Conservation (phyloP, 2,797 vertebrate genomes). For the Ataeniobius toweri region DNA sequence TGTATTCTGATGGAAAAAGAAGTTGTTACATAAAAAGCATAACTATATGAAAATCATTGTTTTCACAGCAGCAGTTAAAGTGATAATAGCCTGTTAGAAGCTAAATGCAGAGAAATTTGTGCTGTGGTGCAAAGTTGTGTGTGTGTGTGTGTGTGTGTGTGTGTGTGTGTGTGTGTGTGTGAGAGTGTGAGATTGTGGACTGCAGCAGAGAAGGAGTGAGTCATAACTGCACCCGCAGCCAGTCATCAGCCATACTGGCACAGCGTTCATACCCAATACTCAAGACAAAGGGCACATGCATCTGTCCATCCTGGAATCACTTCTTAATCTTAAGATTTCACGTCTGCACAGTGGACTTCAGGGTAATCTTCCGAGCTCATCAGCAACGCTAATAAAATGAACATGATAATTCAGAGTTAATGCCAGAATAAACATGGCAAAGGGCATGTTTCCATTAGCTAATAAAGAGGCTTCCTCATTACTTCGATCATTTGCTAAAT, state of each 20-base stretch:
- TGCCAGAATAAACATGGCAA: conserved; percentile 60
- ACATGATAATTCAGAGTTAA: conserved; percentile 64
- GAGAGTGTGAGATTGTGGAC: conserved; percentile 46
- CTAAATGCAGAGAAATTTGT: conserved; percentile 48
- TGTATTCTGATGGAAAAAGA: background rate
- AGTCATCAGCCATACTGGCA: conserved; percentile 63
- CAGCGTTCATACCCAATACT: conserved; percentile 33
- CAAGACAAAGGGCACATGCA: conserved; percentile 33
- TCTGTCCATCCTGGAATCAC: conserved; percentile 60
- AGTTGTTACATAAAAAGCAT: background rate
- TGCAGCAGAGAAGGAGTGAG: conserved; percentile 69
- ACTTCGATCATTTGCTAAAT: conserved; percentile 52
- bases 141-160: conserved; percentile 31
- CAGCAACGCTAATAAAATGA: conserved; percentile 64
- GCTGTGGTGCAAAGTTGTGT: conserved; percentile 52
- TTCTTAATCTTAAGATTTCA: conserved; percentile 46
- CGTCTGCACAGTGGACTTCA: conserved; percentile 28
- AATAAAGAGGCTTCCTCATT: conserved; percentile 60
- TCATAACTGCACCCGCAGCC: conserved; percentile 67
- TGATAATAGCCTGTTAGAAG: conserved; percentile 14
- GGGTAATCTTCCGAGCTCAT: conserved; percentile 55
- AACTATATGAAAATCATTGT: conserved; percentile 20
- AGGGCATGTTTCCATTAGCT: conserved; percentile 55
- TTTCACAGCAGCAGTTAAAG: conserved; percentile 26
- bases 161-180: conserved; percentile 52